Evolutionary conservation across 1,140 invertebrate genomes (phyloP).

Genomic region (Brachionus paranguensis): DNA sequence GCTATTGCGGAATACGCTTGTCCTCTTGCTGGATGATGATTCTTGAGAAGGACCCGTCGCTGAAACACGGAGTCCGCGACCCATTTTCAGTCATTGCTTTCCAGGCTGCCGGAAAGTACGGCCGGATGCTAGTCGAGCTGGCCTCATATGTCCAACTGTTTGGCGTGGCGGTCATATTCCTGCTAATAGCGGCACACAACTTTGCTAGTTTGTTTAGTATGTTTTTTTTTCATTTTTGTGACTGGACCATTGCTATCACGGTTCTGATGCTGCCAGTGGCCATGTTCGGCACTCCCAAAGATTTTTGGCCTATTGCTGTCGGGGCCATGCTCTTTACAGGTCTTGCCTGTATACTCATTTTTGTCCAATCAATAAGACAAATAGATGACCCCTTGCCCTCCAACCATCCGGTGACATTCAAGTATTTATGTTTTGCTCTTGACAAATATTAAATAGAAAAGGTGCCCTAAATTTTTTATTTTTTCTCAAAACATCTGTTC

Average conservation of each 20-base stretch:
- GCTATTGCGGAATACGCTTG: slow-evolving; percentile 58
- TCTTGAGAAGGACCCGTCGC: slow-evolving; percentile 64
- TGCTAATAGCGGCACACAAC: slow-evolving; percentile 24
- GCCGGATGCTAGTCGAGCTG: slow-evolving; percentile 43
- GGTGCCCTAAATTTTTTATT: not conserved
- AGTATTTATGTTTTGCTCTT: not conserved
- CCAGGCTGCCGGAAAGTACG: slow-evolving; percentile 60
- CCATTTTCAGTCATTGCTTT: slow-evolving; percentile 66
- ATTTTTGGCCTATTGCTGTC: slow-evolving; percentile 47
- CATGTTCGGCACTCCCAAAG: slow-evolving; percentile 64
- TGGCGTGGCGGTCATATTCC: slow-evolving; percentile 29
- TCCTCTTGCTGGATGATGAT: slow-evolving; percentile 68
- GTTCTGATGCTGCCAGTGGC: slow-evolving; percentile 61
- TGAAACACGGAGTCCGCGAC: slow-evolving; percentile 57
- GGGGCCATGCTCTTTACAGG: slow-evolving; percentile 47
- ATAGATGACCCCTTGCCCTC: not conserved
- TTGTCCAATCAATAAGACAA: slow-evolving; percentile 41
- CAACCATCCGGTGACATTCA: slow-evolving; percentile 41
- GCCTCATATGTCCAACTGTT: slow-evolving; percentile 26
- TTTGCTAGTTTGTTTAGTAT: slow-evolving; percentile 11
- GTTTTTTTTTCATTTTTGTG: slow-evolving; percentile 51
- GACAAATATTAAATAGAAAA: not conserved
- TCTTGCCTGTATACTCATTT: slow-evolving; percentile 47
- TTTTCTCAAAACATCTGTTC: not conserved
- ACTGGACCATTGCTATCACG: slow-evolving; percentile 63